Base-by-base conservation (phyloP, 2,797 vertebrate genomes). In the Gallinago stenura region DNA sequence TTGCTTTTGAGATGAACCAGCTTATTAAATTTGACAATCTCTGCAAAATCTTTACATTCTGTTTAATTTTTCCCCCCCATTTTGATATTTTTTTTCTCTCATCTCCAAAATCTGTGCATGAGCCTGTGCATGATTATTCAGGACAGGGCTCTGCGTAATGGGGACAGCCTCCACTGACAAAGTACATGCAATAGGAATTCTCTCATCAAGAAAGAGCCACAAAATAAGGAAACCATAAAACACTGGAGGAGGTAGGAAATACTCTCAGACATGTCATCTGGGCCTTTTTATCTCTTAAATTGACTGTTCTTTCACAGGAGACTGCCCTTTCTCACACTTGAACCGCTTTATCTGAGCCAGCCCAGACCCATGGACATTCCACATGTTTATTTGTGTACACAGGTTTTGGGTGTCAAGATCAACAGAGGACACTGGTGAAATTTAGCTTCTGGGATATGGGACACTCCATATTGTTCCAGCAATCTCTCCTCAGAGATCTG, bases 321-420 rank as follows among this genome's bases (percentile, higher is more conserved):
- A 30, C 43, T 58, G 43, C 31, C 65, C 37, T 66, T 85, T 41
- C 15, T 62, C 46, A 50, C 46, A 15, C 24, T 21, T 60, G 39
- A 75, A 70, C 9, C 18, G 6, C 7, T 56, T 46, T 28, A 10
- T 33, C 46, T n/a, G 51, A 73, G 70, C 25, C 39, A 45, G 26
- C 20, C 20, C 53, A 57, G 61, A 37, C 18, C 33, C 33, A 9
- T 1, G 3, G 28, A 22, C 14, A 9, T 14, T 35, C 8, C 39
- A 3, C 0, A 0, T 12, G 25, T 41, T 81, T 15, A 33, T 57
- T 45, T 53, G 35, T n/a, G 50, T 41, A 24, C 2, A 0, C 0
- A 0, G 7, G 35, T 8, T n/a, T n/a, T 1, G 0, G 11, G 19
- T 22, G 37, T 15, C 0, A 1, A 72, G 35, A 31, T 21, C 64